Evolutionary conservation across 37 sponge, comb jelly and placozoan species (phyloP), one percentile per base, ranked within the genome.

Genomic region (Chondrosia reniformis): DNA sequence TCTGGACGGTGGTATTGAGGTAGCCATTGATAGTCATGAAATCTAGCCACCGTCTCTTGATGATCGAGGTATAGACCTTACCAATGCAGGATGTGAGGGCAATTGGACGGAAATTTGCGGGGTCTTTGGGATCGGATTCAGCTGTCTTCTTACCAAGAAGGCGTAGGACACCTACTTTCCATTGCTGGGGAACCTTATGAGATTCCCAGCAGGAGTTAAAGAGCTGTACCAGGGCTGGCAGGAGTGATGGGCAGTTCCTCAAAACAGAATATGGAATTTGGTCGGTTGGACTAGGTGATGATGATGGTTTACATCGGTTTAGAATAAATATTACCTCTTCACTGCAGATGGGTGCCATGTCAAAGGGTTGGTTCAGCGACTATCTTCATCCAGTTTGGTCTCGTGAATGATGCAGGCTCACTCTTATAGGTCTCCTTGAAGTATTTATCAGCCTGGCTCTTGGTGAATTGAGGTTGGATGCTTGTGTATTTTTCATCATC

Each of bases 1-100:
- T 76, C 76, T 76, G 76, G 57, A 76, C 52, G 76, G 76, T 33
- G 36, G 76, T 76, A 33, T 76, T 55, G 12, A 76, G 55, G 76
- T 76, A 76, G 38, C 76, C 57, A 76, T 76, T 46, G 57, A 54
- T 76, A 2, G 52, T 56, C 76, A 55, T 76, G 36, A 56, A 76
- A 28, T 76, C 27, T 46, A 37, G 76, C 76, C 55, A 56, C 36
- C 76, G 46, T 30, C 27, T 34, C 76, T 52, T 55, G 4, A 76
- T 54, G 33, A 76, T 56, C 17, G 57, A 52, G 33, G 57, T 76
- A 37, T 49, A 55, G 2, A 76, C 33, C 56, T 55, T 76, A 4
- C 76, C 76, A 1, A 69, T 2, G 13, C 72, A 69, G 38, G 67
- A 66, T 36, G 67, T 66, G 67, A 66, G 67, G 67, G 67, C 67